Base-by-base conservation (phyloP, 1,140 invertebrate species). In the Drosophila bifasciata region DNA sequence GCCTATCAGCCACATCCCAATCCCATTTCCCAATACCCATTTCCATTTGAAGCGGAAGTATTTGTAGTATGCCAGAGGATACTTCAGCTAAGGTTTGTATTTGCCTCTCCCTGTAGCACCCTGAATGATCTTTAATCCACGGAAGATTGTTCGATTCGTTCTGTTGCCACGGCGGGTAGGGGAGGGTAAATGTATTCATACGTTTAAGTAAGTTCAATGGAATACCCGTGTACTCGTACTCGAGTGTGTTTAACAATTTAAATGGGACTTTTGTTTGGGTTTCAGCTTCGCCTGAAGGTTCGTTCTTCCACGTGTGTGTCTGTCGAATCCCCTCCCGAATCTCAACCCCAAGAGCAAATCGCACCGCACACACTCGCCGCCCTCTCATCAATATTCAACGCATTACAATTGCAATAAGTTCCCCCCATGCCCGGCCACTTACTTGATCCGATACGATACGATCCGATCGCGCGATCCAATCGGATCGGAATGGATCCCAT, bases 341-440 rank as follows among this genome's bases (percentile, higher is more conserved):
- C 66, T 68, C 66, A 68, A 68, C 66, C 66, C 66, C 66, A 40
- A 68, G 66, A 68, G 62, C 64, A 63, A n/a, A n/a, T 59, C 39
- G 28, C 25, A n/a, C n/a, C n/a, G n/a, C n/a, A n/a, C n/a, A n/a
- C n/a, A n/a, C 25, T 25, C 25, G 25, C 25, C 28, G 28, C 2
- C 50, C 32, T 45, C 72, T 85, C 83, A 86, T 86, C 70, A 88
- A 86, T 86, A 86, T 86, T 86, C 83, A 86, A 83, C 83, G 83
- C 83, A 88, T 86, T 86, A 88, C 83, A 86, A 86, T 86, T 86
- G 83, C 83, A 88, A 85, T 86, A 80, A 76, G 80, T 77, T 76
- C 72, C 79, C 70, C n/a, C n/a, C n/a, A n/a, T n/a, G n/a, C n/a
- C n/a, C n/a, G n/a, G 62, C 69, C 79, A 83, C 71, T 79, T 63